Percentiles rank a stretch among this genome's conserved stretches.
Conservation (phyloP, 2,888 invertebrate genomes). For the Drosophila bunnanda region DNA sequence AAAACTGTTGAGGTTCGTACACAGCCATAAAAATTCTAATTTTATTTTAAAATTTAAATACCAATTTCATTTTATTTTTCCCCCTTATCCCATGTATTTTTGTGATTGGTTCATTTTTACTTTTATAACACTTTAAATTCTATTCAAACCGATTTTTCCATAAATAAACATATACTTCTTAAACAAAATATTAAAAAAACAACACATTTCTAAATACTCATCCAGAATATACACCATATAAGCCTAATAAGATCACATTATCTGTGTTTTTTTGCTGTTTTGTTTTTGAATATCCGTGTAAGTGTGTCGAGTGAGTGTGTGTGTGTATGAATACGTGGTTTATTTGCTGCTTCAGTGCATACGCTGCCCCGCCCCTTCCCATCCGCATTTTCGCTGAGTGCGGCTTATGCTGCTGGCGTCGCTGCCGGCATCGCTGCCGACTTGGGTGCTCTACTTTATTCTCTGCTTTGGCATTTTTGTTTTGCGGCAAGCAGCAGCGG, state of each 20-base stretch:
- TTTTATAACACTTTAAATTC: too few relatives aligned
- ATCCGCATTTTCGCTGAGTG: conserved; percentile 40
- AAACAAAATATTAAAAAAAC: too few relatives aligned
- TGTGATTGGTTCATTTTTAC: too few relatives aligned
- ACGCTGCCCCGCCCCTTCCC: conserved; percentile 41
- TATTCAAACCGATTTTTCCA: not conserved
- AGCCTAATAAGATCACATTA: conserved; percentile 3
- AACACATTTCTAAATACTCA: too few relatives aligned
- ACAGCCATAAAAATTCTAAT: not conserved
- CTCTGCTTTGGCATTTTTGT: conserved; percentile 69
- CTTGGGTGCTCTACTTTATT: conserved; percentile 75
- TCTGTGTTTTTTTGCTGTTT: conserved; percentile 6
- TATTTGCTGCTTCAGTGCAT: conserved; percentile 80
- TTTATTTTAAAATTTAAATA: too few relatives aligned
- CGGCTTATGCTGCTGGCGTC: conserved; percentile 61
- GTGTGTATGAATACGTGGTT: conserved; percentile 71
- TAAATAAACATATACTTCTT: not conserved
- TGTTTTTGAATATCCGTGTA: conserved; percentile 54
- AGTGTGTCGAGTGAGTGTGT: conserved; percentile 56
- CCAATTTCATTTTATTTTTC: too few relatives aligned
- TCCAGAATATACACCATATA: not conserved
- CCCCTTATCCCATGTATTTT: too few relatives aligned
- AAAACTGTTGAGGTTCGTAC: conserved; percentile 78
- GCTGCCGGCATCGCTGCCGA: conserved; percentile 52
- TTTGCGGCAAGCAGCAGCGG: conserved; percentile 55